phyloP scores from a whole-genome alignment of 2,113 vertebrate species.

The Aplodontia rufa region DNA sequence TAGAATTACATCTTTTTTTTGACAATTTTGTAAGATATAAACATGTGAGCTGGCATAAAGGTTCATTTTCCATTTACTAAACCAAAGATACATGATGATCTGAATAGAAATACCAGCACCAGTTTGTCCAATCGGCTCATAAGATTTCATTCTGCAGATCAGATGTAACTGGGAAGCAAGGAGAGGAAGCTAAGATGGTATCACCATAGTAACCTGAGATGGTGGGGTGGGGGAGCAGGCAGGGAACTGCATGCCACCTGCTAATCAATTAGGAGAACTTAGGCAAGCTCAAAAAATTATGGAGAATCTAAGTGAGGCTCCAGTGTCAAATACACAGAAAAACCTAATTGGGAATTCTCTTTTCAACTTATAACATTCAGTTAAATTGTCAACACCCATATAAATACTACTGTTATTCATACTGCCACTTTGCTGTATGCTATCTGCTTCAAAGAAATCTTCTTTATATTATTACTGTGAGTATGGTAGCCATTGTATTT shows the following conservation, averaged over 20 bases:
- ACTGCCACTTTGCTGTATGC: not conserved
- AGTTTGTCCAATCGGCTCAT: conserved; percentile 24
- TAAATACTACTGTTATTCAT: conserved; percentile 12
- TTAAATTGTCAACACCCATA: conserved; percentile 16
- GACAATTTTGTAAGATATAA: conserved; percentile 28
- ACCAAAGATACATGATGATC: not conserved
- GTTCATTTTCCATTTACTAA: conserved; percentile 14
- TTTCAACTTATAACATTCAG: conserved; percentile 5
- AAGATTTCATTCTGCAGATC: conserved; percentile 26
- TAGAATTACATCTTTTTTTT: conserved; percentile 17
- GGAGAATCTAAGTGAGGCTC: not conserved
- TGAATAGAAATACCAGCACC: conserved; percentile 32
- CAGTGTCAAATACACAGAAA: conserved; percentile 20
- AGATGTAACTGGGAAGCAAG: not conserved
- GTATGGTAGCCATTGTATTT: not conserved
- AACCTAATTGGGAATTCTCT: conserved; percentile 44
- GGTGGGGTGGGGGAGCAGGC: not conserved
- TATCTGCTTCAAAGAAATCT: conserved; percentile 46
- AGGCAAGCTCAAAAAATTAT: conserved; percentile 46
- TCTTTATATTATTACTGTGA: not conserved
- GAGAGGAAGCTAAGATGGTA: not conserved
- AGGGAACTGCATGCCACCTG: not conserved
- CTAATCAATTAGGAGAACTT: conserved; percentile 60
- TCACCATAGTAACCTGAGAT: conserved; percentile 44
- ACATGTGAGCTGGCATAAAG: not conserved